Percentiles rank a stretch among this genome's conserved stretches.
Conservation (phyloP, 2,113 vertebrate species). For the Casuarius casuarius region DNA sequence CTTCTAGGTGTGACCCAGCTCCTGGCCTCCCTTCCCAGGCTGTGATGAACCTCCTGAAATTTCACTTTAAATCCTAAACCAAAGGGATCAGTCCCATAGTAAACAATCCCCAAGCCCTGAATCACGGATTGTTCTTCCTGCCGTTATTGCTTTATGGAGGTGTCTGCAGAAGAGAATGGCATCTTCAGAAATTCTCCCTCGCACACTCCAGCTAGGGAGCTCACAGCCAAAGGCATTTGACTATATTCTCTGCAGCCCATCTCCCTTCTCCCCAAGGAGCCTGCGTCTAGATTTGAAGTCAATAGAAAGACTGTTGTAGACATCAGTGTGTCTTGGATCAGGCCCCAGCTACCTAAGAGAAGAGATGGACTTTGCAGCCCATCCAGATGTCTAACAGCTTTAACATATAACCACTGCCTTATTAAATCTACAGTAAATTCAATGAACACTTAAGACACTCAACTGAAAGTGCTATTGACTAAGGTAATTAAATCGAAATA, state of each 20-base stretch:
- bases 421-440: slow-evolving; percentile 69
- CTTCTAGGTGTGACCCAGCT: not conserved
- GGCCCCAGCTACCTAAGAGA: slow-evolving; percentile 19
- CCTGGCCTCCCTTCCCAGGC: not conserved
- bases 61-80: not conserved
- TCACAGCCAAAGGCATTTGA: not conserved
- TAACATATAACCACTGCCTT: slow-evolving; percentile 38
- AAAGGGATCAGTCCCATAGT: not conserved
- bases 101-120: not conserved
- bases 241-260: not conserved
- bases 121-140: not conserved
- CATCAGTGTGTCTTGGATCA: slow-evolving; percentile 53
- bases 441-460: slow-evolving; percentile 60
- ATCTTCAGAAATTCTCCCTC: not conserved
- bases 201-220: not conserved
- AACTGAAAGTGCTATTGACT: slow-evolving; percentile 61
- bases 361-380: slow-evolving; percentile 55
- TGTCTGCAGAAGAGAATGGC: not conserved
- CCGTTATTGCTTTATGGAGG: not conserved
- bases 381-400: slow-evolving; percentile 69
- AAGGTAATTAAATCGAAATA: slow-evolving; percentile 62
- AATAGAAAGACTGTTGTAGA: slow-evolving; percentile 41
- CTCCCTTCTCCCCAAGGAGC: not conserved
- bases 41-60: slow-evolving; percentile 10
- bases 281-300: not conserved